Percentiles rank a stretch among this genome's conserved stretches.
These are phyloP conservation scores for Apis dorsata DNA, from an alignment of 1,140 invertebrate genomes.

Conservation along the genomic window DNA sequence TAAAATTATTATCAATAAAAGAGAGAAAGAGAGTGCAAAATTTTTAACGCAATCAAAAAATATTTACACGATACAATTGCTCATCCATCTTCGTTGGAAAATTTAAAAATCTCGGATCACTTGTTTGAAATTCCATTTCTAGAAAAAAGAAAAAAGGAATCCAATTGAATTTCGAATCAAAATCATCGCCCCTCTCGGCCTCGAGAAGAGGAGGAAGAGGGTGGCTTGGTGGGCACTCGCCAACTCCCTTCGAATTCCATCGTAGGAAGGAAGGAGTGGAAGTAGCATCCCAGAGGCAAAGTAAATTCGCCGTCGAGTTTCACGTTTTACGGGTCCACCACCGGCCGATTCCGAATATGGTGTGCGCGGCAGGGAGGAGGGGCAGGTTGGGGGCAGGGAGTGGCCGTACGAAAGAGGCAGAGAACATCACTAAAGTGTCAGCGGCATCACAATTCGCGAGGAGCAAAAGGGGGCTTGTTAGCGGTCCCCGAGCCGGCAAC, in stretches of 20 bases:
- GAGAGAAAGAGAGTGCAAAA: too few relatives aligned
- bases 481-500: conserved; percentile 63
- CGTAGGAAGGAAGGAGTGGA: not conserved
- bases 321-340: conserved; percentile 37
- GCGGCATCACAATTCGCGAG: conserved; percentile 75
- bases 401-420: conserved; percentile 55
- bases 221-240: not conserved
- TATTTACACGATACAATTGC: too few relatives aligned
- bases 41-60: too few relatives aligned
- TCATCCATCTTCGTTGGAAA: too few relatives aligned
- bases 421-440: conserved; percentile 76
- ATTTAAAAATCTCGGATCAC: too few relatives aligned
- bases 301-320: conserved; percentile 61
- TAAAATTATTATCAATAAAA: too few relatives aligned
- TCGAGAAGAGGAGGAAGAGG: not conserved
- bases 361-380: conserved; percentile 1
- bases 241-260: conserved; percentile 19
- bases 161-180: too few relatives aligned
- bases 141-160: too few relatives aligned
- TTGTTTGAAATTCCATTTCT: too few relatives aligned
- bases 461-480: conserved; percentile 74
- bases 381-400: conserved; percentile 21
- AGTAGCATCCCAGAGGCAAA: not conserved
- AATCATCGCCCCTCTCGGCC: too few relatives aligned
- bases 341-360: conserved; percentile 61